Conservation (phyloP, 1,140 invertebrate genomes). For the Maniola jurtina region DNA sequence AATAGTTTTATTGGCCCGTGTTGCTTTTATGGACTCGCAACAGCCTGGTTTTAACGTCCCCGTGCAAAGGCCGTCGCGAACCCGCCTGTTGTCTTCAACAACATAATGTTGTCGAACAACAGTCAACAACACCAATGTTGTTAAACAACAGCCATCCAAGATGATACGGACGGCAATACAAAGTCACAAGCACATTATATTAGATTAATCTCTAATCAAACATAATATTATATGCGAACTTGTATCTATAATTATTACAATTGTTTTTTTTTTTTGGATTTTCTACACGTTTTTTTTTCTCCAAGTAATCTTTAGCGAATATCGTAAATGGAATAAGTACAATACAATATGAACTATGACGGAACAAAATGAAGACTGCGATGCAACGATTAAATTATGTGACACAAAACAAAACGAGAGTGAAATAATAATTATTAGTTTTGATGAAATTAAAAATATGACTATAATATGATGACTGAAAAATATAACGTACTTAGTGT, state of each 20-base stretch:
- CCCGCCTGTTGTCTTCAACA: slow-evolving; percentile 42
- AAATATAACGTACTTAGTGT: slow-evolving; percentile 25
- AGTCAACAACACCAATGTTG: slow-evolving; percentile 37
- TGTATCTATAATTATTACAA: slow-evolving; percentile 52
- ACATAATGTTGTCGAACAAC: slow-evolving; percentile 41
- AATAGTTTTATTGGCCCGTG: slow-evolving; percentile 21
- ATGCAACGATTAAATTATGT: slow-evolving; percentile 48
- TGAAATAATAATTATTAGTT: slow-evolving; percentile 52
- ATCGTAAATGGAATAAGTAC: slow-evolving; percentile 77
- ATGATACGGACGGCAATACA: slow-evolving; percentile 49
- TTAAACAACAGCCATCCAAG: slow-evolving; percentile 49
- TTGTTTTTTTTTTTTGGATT: slow-evolving; percentile 62
- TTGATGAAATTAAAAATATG: slow-evolving; percentile 67
- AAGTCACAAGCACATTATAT: slow-evolving; percentile 72
- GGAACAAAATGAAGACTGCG: slow-evolving; percentile 56
- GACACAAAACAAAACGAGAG: slow-evolving; percentile 53
- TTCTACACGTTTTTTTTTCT: slow-evolving; percentile 66
- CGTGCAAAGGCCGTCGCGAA: slow-evolving; percentile 37
- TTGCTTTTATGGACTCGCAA: slow-evolving; percentile 14
- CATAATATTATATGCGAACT: slow-evolving; percentile 76
- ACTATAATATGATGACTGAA: slow-evolving; percentile 42
- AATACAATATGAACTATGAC: slow-evolving; percentile 74
- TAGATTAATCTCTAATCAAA: slow-evolving; percentile 73
- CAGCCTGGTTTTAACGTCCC: slow-evolving; percentile 38
- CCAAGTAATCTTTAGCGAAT: slow-evolving; percentile 72